Evolutionary conservation across 2,888 invertebrate genomes (phyloP).

Genomic region (Leuctra nigra): DNA sequence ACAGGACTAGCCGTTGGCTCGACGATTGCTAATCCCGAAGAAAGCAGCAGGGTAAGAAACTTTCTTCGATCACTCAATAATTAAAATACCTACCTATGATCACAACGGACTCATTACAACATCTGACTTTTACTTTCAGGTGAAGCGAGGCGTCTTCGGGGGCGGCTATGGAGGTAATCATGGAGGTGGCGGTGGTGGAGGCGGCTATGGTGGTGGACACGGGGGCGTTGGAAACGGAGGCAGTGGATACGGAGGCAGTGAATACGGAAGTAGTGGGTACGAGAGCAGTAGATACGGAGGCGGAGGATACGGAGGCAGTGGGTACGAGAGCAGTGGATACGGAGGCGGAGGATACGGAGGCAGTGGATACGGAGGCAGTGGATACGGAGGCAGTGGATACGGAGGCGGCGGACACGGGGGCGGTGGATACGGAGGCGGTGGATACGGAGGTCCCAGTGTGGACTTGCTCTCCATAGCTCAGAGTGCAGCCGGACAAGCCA

Average conservation of each 20-base stretch:
- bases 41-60: not conserved
- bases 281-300: too few relatives aligned
- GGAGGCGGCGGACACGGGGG: not conserved
- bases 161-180: not conserved
- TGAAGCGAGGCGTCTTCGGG: slow-evolving; percentile 1
- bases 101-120: too few relatives aligned
- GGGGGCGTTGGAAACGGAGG: slow-evolving; percentile 17
- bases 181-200: not conserved
- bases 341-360: too few relatives aligned
- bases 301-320: too few relatives aligned
- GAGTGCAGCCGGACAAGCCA: slow-evolving; percentile 2
- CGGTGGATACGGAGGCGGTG: not conserved
- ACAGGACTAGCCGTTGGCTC: not conserved
- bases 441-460: not conserved
- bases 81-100: too few relatives aligned
- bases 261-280: too few relatives aligned
- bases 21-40: not conserved
- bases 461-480: not conserved
- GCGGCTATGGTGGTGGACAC: not conserved
- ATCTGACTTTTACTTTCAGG: not conserved
- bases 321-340: too few relatives aligned
- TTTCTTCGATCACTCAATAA: not conserved
- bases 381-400: too few relatives aligned
- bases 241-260: too few relatives aligned
- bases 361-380: too few relatives aligned